phyloP scores from a whole-genome alignment of 2,113 vertebrate species.

The Acinonyx jubatus region DNA sequence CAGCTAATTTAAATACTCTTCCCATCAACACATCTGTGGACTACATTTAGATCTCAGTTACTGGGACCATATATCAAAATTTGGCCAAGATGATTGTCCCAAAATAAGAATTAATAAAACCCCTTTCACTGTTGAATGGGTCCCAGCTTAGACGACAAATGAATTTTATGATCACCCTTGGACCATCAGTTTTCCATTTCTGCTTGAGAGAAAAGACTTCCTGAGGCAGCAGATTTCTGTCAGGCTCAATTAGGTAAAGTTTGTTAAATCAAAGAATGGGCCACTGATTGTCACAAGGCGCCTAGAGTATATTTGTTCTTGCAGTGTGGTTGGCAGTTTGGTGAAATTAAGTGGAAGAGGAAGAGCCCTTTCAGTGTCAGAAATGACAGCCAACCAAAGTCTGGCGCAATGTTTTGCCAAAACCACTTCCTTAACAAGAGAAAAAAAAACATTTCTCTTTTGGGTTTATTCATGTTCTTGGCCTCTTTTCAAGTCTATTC shows the following conservation, averaged over 20 bases:
- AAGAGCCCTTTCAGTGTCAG: background rate
- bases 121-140: constrained; percentile 10
- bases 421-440: background rate
- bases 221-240: background rate
- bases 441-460: background rate
- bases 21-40: background rate
- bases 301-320: background rate
- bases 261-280: background rate
- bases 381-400: background rate
- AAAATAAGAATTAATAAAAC: background rate
- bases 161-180: background rate
- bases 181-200: background rate
- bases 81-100: background rate
- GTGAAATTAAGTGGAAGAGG: background rate
- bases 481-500: background rate
- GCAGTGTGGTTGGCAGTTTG: background rate
- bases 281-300: background rate
- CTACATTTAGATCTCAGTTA: background rate
- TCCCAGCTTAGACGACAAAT: background rate
- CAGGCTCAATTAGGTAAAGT: background rate
- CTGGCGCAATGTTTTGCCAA: background rate
- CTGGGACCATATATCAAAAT: background rate
- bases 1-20: constrained; percentile 19
- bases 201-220: background rate
- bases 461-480: background rate